Percentiles rank a stretch among this genome's conserved stretches.
Conservation (phyloP, 2,113 vertebrate species). For the Tenrec ecaudatus region DNA sequence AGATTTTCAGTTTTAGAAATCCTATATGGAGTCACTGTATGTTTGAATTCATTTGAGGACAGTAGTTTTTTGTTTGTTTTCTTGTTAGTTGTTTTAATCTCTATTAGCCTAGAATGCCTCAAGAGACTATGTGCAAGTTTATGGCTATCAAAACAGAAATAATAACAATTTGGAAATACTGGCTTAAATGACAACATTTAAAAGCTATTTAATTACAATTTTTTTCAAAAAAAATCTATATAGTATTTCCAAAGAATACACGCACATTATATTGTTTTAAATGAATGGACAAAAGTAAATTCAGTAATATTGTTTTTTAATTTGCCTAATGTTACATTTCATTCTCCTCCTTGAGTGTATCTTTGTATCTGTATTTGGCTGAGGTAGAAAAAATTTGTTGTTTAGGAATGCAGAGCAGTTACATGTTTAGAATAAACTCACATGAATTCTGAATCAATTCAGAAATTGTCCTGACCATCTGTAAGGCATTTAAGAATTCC, state of each 20-base stretch:
- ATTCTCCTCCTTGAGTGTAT: background rate
- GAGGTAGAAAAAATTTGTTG: background rate
- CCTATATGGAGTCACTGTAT: too few relatives aligned
- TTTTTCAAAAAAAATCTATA: background rate
- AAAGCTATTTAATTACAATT: too few relatives aligned
- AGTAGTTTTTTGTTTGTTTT: background rate
- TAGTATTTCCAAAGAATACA: background rate
- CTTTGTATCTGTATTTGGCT: background rate
- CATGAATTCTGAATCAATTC: background rate
- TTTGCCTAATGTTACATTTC: background rate
- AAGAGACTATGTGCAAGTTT: too few relatives aligned
- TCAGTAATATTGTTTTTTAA: background rate
- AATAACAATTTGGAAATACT: background rate
- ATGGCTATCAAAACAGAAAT: background rate
- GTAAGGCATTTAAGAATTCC: slow-evolving; percentile 13
- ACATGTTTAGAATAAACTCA: background rate
- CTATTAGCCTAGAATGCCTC: too few relatives aligned
- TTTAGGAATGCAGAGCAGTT: background rate
- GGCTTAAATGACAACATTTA: background rate
- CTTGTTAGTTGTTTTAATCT: too few relatives aligned
- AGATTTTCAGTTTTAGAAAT: too few relatives aligned
- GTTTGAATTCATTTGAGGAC: too few relatives aligned
- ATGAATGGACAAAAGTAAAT: background rate
- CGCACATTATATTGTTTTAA: background rate
- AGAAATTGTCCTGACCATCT: background rate